These are phyloP conservation scores for Siniperca chuatsi DNA, from an alignment of 2,113 vertebrate species.

Conservation along the genomic window DNA sequence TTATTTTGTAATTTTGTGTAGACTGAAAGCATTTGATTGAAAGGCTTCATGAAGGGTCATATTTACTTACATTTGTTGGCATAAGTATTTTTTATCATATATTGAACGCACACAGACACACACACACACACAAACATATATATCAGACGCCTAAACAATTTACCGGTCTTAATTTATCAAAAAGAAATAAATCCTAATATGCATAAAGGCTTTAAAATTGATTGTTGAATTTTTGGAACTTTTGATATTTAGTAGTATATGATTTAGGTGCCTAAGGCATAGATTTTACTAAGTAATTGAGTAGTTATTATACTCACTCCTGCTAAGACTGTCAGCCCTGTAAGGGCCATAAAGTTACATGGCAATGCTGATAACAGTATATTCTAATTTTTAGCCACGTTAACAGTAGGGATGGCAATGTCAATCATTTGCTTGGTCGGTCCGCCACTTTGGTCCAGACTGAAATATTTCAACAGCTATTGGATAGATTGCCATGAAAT, in stretches of 20 bases:
- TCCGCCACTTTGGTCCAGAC: too few relatives aligned
- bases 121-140: too few relatives aligned
- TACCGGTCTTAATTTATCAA: too few relatives aligned
- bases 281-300: background rate
- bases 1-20: background rate
- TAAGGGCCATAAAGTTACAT: background rate
- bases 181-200: background rate
- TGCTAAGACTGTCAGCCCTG: too few relatives aligned
- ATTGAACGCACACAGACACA: background rate
- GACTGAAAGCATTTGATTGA: slow-evolving; percentile 1
- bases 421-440: too few relatives aligned
- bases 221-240: background rate
- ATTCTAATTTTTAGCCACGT: too few relatives aligned
- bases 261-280: background rate
- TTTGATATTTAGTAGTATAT: background rate
- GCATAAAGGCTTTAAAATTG: background rate
- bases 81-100: background rate
- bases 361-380: background rate
- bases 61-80: background rate
- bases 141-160: background rate
- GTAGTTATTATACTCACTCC: background rate
- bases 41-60: background rate
- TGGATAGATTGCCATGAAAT: background rate
- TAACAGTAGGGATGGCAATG: background rate
- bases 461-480: background rate